A percentile compares a stretch with the other conserved stretches of the same genome.
phyloP scores from a whole-genome alignment of 2,113 vertebrate species.

The Sminthopsis crassicaudata region DNA sequence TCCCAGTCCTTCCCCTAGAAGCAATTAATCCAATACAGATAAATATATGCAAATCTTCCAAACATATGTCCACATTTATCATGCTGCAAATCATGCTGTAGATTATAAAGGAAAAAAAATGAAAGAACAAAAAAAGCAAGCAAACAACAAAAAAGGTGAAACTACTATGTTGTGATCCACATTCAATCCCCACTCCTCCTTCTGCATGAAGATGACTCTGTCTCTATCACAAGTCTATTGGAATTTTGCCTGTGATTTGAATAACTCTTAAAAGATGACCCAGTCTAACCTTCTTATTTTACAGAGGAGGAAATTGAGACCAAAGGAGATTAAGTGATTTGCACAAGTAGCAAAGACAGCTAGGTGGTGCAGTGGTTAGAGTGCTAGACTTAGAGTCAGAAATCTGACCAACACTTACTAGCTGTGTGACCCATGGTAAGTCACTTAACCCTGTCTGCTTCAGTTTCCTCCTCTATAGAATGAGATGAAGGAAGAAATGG shows the following conservation, averaged over 20 bases:
- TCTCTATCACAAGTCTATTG: too few species aligned
- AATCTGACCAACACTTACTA: background rate
- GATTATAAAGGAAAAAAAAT: too few species aligned
- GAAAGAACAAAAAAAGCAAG: too few species aligned
- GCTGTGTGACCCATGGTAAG: background rate
- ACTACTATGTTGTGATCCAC: too few species aligned
- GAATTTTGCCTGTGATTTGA: background rate
- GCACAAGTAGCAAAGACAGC: background rate
- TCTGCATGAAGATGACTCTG: too few species aligned
- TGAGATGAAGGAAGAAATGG: background rate
- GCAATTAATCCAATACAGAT: too few species aligned
- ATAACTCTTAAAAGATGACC: background rate
- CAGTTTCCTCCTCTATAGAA: background rate
- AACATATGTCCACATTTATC: too few species aligned
- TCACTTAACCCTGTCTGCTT: background rate
- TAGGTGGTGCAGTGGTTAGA: background rate
- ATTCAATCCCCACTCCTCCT: too few species aligned
- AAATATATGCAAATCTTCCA: too few species aligned
- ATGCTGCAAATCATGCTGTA: too few species aligned
- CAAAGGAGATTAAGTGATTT: background rate
- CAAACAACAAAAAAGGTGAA: too few species aligned
- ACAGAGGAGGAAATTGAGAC: background rate
- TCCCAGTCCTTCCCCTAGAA: too few species aligned
- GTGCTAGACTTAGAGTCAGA: background rate
- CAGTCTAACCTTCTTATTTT: background rate